A percentile compares a stretch with the other conserved stretches of the same genome.
Evolutionary conservation across 2,113 vertebrate species (phyloP).

Genomic region (Odontophorus gujanensis): DNA sequence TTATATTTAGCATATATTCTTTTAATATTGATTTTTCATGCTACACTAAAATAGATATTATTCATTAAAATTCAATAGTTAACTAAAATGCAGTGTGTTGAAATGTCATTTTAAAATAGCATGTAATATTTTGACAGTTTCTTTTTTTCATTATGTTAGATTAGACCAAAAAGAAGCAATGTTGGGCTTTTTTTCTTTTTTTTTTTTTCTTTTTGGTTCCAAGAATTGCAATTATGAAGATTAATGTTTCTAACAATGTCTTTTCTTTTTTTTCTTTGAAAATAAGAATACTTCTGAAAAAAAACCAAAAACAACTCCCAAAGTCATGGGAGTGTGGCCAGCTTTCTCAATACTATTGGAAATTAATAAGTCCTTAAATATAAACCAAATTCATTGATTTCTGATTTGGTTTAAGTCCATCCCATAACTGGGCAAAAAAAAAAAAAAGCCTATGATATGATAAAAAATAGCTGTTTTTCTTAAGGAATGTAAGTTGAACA

Average conservation of each 20-base stretch:
- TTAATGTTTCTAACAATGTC: background rate
- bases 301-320: too few species aligned
- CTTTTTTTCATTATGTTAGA: background rate
- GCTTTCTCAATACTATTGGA: background rate
- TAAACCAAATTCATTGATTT: background rate
- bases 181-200: background rate
- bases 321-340: background rate
- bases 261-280: background rate
- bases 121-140: background rate
- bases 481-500: background rate
- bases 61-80: background rate
- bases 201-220: background rate
- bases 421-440: background rate
- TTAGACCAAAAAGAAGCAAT: background rate
- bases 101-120: background rate
- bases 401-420: background rate
- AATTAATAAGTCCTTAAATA: background rate
- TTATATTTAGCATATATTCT: background rate
- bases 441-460: background rate
- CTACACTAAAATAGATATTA: background rate
- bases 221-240: background rate
- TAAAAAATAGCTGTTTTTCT: background rate
- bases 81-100: background rate
- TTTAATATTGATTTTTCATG: background rate
- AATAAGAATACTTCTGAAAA: background rate